Evolutionary conservation across 2,797 vertebrate species (phyloP).

Genomic region (Bovichtus diacanthus): DNA sequence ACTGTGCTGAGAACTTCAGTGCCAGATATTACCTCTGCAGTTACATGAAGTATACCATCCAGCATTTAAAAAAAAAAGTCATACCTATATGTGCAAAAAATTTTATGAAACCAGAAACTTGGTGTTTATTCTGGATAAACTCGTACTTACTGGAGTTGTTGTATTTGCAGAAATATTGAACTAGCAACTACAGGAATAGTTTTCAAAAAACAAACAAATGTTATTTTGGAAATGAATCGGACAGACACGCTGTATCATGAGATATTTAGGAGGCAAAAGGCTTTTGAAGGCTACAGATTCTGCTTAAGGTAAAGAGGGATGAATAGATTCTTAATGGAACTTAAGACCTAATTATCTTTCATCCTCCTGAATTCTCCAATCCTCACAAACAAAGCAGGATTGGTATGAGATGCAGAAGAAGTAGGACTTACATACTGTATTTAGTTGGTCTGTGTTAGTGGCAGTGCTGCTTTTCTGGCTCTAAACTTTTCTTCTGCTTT

Average conservation of each 20-base stretch:
- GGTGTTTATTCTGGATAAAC: neutral
- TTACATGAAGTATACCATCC: conserved; percentile 22
- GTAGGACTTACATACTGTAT: neutral
- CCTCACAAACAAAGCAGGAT: neutral
- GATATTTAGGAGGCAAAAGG: conserved; percentile 19
- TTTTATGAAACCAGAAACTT: neutral
- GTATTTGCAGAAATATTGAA: neutral
- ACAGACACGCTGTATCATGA: neutral
- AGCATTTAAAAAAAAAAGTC: conserved; percentile 30
- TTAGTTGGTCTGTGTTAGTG: neutral
- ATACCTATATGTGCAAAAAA: neutral
- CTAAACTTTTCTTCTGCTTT: no score
- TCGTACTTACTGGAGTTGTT: neutral
- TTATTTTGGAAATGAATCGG: neutral
- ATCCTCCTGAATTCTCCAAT: neutral
- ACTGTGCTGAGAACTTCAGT: conserved; percentile 23
- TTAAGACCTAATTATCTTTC: neutral
- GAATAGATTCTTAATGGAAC: neutral
- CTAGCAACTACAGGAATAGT: neutral
- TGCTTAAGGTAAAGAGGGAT: conserved; percentile 19
- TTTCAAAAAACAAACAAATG: neutral
- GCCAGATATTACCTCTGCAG: conserved; percentile 11
- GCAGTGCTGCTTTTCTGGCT: no score
- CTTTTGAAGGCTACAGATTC: conserved; percentile 47
- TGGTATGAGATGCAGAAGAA: neutral